Conservation (phyloP, 2,888 invertebrate species). For the Tetramorium bicarinatum region DNA sequence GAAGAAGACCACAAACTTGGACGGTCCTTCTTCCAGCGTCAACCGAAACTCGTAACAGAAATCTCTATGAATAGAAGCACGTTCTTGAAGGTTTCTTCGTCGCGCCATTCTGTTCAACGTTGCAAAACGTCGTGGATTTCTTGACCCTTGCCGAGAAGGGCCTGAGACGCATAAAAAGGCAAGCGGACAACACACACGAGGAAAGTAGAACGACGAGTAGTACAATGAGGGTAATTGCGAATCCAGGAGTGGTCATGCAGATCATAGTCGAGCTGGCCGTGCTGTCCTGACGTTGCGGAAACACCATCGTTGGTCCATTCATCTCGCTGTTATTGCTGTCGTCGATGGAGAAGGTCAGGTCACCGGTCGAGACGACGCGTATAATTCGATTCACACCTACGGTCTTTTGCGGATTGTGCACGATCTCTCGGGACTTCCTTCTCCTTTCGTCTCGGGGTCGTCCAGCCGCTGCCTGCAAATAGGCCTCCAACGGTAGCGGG, state of each 20-base stretch:
- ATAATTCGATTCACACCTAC: constrained; percentile 96
- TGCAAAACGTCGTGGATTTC: constrained; percentile 76
- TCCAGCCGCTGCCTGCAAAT: constrained; percentile 89
- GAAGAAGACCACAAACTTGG: constrained; percentile 46
- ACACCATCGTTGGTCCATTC: constrained; percentile 90
- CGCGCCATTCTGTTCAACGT: constrained; percentile 77
- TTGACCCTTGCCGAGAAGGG: constrained; percentile 90
- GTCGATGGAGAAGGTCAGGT: constrained; percentile 94
- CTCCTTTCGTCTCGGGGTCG: constrained; percentile 92
- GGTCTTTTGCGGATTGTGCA: constrained; percentile 90
- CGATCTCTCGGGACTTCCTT: constrained; percentile 89
- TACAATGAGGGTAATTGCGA: constrained; percentile 94
- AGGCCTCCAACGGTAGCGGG: constrained; percentile 89
- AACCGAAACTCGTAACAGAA: constrained; percentile 4
- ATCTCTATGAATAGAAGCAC: constrained; percentile 90
- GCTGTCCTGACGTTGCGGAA: constrained; percentile 89
- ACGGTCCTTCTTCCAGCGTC: constrained; percentile 12
- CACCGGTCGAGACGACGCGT: constrained; percentile 96
- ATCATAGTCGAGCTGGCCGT: constrained; percentile 88
- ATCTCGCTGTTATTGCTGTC: constrained; percentile 87
- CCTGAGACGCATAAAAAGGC: constrained; percentile 93
- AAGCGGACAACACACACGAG: constrained; percentile 95
- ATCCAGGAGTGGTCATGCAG: constrained; percentile 98
- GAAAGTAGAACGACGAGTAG: constrained; percentile 93
- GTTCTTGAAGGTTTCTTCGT: constrained; percentile 87